Evolutionary conservation across 2,888 invertebrate species (phyloP).

Genomic region (Tipula confusa): DNA sequence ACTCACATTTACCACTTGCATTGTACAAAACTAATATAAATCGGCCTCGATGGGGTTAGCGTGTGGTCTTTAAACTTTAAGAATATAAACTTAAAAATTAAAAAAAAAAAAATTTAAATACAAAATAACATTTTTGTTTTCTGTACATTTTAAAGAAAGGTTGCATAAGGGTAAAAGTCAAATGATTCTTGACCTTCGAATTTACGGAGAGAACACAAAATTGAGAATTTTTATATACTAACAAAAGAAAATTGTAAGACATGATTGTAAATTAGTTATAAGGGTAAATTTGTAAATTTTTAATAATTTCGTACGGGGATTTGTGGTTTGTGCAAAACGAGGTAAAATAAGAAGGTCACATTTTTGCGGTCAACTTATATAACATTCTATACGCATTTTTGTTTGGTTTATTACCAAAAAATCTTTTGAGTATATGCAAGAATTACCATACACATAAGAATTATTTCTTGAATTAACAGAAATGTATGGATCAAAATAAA

Average conservation of each 20-base stretch:
- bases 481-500: no score
- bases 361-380: neutral
- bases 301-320: neutral
- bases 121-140: neutral
- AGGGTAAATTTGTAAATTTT: neutral
- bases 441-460: no score
- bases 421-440: no score
- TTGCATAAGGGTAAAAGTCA: neutral
- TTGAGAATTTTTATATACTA: neutral
- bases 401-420: no score
- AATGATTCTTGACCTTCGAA: constrained; percentile 25
- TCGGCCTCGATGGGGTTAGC: neutral
- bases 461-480: no score
- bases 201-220: neutral
- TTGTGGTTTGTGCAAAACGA: neutral
- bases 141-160: neutral
- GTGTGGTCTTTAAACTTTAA: neutral
- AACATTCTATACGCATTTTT: no score
- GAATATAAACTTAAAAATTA: neutral
- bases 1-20: no score
- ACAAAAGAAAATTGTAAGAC: neutral
- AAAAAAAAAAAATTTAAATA: neutral
- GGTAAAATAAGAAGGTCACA: neutral
- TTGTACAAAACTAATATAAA: neutral
- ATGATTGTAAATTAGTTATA: neutral